phyloP scores from a whole-genome alignment of 2,888 invertebrate species.

The Erannis defoliaria region DNA sequence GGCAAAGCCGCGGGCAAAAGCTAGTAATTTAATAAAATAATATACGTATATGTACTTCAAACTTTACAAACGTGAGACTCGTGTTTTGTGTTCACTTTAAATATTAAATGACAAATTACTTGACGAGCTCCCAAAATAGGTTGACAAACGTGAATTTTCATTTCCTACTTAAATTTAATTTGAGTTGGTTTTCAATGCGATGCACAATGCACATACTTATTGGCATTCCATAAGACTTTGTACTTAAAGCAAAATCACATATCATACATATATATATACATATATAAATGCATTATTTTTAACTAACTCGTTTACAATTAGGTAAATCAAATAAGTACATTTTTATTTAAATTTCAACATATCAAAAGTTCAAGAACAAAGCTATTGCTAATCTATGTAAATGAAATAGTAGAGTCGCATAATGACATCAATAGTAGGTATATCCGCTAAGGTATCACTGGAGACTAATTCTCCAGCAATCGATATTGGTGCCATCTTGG shows the following conservation, averaged over 20 bases:
- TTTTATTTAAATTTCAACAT: conserved; percentile 21
- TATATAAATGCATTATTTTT: background rate
- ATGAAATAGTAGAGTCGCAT: background rate
- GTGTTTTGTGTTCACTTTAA: background rate
- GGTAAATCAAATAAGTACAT: background rate
- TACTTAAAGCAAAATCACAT: too few species aligned
- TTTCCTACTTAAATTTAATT: too few species aligned
- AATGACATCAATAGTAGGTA: too few species aligned
- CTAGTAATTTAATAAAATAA: too few species aligned
- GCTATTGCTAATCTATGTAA: background rate
- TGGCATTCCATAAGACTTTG: too few species aligned
- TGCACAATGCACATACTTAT: too few species aligned
- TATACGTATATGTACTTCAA: background rate
- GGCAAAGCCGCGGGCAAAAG: too few species aligned
- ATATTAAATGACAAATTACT: background rate
- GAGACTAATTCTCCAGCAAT: background rate
- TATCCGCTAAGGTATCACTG: too few species aligned
- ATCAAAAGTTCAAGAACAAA: conserved; percentile 14
- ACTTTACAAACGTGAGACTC: background rate
- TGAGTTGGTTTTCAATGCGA: too few species aligned
- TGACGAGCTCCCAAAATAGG: background rate
- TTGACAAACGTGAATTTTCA: too few species aligned
- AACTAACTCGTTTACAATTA: conserved; percentile 1
- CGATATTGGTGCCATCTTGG: too few species aligned
- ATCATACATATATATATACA: background rate